Percentiles rank a stretch among this genome's conserved stretches.
Conservation (phyloP, 1,140 invertebrate species). For the Psix sp. region DNA sequence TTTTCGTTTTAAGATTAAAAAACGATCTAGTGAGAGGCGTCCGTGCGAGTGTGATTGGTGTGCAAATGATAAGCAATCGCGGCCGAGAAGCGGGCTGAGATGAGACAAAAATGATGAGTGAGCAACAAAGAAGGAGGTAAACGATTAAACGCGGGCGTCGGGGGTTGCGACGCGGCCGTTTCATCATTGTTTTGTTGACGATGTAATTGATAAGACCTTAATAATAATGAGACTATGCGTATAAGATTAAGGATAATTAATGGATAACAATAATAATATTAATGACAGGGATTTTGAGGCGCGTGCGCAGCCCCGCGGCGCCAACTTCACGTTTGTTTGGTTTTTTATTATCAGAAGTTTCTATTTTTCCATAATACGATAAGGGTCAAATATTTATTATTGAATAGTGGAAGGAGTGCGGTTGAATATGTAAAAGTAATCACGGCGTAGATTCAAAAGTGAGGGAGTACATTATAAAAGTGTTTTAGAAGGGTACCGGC, state of each 20-base stretch:
- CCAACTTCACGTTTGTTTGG: slow-evolving; percentile 74
- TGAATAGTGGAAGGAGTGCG: slow-evolving; percentile 66
- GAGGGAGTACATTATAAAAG: slow-evolving; percentile 49
- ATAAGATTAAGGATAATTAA: slow-evolving; percentile 24
- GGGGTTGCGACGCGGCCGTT: slow-evolving; percentile 53
- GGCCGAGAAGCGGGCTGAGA: slow-evolving; percentile 60
- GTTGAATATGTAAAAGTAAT: no score
- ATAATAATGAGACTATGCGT: slow-evolving; percentile 33
- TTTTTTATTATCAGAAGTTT: slow-evolving; percentile 77
- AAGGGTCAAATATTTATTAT: slow-evolving; percentile 74
- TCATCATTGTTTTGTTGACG: slow-evolving; percentile 56
- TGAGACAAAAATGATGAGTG: slow-evolving; percentile 26
- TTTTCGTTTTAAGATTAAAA: slow-evolving; percentile 63
- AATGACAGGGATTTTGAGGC: slow-evolving; percentile 47
- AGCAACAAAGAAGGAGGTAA: slow-evolving; percentile 61
- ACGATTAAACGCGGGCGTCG: slow-evolving; percentile 66
- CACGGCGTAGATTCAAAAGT: no score
- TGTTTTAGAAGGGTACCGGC: slow-evolving; percentile 21
- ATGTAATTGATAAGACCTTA: slow-evolving; percentile 49
- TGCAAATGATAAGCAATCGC: slow-evolving; percentile 24
- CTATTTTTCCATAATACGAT: slow-evolving; percentile 77
- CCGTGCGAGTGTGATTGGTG: slow-evolving; percentile 37
- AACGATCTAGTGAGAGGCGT: slow-evolving; percentile 37
- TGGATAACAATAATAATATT: slow-evolving; percentile 11
- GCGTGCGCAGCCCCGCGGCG: slow-evolving; percentile 58